Conservation (phyloP, 2,797 vertebrate species). For the Melanotaenia boesemani region DNA sequence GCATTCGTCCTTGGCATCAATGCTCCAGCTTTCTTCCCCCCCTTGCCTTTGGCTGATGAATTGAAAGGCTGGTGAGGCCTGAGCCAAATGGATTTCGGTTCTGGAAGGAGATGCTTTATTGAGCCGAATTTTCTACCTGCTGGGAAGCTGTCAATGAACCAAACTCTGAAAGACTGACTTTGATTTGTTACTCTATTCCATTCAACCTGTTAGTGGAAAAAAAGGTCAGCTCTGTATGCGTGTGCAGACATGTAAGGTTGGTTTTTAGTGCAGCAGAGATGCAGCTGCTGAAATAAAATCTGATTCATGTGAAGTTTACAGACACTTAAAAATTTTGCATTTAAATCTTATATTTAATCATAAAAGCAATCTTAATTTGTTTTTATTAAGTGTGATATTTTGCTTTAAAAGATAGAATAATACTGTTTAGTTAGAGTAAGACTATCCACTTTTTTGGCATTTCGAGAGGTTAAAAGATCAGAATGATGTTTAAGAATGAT, state of each 20-base stretch:
- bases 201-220: constrained; percentile 47
- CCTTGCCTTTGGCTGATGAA: constrained; percentile 49
- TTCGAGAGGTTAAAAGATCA: constrained; percentile 29
- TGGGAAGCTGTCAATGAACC: constrained; percentile 70
- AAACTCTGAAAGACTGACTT: constrained; percentile 58
- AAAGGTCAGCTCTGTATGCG: constrained; percentile 48
- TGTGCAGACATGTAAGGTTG: constrained; percentile 1
- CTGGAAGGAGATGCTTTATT: constrained; percentile 60
- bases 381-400: neutral
- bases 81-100: constrained; percentile 67
- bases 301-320: neutral
- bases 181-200: constrained; percentile 60
- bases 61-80: constrained; percentile 55
- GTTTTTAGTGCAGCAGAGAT: constrained; percentile 1
- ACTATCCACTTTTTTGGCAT: constrained; percentile 8
- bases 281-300: neutral
- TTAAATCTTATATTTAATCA: no score
- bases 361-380: neutral
- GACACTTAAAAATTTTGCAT: no score
- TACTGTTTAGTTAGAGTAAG: neutral
- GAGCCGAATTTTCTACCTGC: constrained; percentile 64
- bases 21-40: constrained; percentile 7
- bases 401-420: neutral
- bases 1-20: constrained; percentile 33
- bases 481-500: constrained; percentile 25